phyloP scores from a whole-genome alignment of 2,888 invertebrate species.

The Mystacides longicornis region DNA sequence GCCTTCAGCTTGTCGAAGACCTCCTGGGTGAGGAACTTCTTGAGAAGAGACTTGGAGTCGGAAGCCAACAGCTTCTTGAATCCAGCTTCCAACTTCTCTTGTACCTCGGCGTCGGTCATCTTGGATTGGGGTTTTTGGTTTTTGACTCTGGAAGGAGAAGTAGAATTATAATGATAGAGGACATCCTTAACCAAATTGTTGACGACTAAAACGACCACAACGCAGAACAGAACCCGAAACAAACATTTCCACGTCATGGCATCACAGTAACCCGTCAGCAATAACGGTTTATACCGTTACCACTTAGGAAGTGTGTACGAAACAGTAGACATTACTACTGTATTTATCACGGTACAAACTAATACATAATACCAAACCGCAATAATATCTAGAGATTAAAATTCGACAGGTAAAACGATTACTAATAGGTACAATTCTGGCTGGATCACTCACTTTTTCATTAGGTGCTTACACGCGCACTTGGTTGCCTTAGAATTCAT shows the following conservation, averaged over 20 bases:
- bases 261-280: not conserved
- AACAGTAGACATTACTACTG: no score
- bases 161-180: slow-evolving; percentile 18
- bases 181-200: slow-evolving; percentile 16
- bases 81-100: slow-evolving; percentile 87
- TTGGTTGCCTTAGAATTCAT: no score
- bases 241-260: slow-evolving; percentile 12
- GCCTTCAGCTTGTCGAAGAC: slow-evolving; percentile 87
- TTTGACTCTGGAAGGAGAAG: slow-evolving; percentile 42
- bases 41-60: slow-evolving; percentile 92
- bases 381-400: no score
- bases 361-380: no score
- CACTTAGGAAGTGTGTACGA: no score
- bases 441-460: no score
- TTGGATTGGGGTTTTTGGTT: slow-evolving; percentile 62
- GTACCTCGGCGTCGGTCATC: slow-evolving; percentile 88
- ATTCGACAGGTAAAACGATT: no score
- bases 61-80: slow-evolving; percentile 80
- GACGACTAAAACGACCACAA: slow-evolving; percentile 6
- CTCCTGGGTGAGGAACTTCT: slow-evolving; percentile 89
- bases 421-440: no score
- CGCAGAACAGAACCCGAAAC: slow-evolving; percentile 5
- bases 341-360: no score
- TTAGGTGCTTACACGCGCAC: no score
- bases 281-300: not conserved